Evolutionary conservation across 2,113 vertebrate species (phyloP).

Genomic region (Macrotis lagotis): DNA sequence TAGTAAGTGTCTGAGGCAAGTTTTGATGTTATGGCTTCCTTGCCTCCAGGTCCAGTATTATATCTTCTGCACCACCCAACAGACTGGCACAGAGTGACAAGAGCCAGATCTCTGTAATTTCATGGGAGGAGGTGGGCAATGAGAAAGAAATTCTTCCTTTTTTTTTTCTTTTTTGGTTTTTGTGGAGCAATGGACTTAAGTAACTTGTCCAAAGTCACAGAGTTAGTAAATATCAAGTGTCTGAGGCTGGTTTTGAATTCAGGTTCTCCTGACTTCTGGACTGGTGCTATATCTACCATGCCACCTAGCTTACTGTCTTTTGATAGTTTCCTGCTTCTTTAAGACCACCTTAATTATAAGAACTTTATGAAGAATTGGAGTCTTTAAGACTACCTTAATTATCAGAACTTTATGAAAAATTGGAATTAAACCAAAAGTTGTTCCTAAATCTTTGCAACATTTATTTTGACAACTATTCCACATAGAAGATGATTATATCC

Average conservation of each 20-base stretch:
- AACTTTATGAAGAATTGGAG: neutral
- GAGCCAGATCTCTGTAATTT: constrained; percentile 8
- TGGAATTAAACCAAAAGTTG: neutral
- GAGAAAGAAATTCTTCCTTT: neutral
- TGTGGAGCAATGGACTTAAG: no score
- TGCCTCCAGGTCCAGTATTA: neutral
- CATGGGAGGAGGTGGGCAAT: neutral
- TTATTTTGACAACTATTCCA: neutral
- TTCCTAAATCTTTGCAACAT: neutral
- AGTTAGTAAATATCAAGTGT: no score
- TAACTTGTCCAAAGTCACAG: no score
- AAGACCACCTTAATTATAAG: neutral
- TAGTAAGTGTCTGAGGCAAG: neutral
- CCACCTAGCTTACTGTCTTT: neutral
- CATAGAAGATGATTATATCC: neutral
- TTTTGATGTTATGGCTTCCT: neutral
- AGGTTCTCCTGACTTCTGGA: no score
- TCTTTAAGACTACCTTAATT: neutral
- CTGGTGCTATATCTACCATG: no score
- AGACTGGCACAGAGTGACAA: neutral
- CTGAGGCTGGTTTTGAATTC: no score
- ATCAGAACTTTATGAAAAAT: neutral
- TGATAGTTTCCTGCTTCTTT: neutral
- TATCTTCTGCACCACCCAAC: neutral
- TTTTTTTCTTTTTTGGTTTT: no score